phyloP scores from a whole-genome alignment of 2,113 vertebrate genomes.

The Albula goreensis region DNA sequence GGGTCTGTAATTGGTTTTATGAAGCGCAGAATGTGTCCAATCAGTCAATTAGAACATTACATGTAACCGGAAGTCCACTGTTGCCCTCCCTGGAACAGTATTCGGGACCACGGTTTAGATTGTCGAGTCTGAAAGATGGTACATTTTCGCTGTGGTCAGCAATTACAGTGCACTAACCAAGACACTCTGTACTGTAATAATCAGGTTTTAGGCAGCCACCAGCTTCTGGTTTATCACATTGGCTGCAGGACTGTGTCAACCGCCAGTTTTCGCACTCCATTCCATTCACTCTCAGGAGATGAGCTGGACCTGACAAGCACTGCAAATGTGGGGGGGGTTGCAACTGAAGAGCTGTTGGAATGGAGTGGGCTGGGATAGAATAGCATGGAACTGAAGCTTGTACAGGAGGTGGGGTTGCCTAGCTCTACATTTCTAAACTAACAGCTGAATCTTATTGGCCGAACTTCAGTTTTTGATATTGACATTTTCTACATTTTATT shows the following conservation, averaged over 20 bases:
- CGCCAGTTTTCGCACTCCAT: background rate
- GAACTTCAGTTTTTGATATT: conserved; percentile 31
- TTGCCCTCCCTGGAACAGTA: conserved; percentile 10
- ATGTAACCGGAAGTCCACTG: conserved; percentile 25
- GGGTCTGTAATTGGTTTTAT: conserved; percentile 1
- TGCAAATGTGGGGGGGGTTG: background rate
- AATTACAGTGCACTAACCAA: conserved; percentile 13
- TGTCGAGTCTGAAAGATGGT: conserved; percentile 16
- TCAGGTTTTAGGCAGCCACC: conserved; percentile 10
- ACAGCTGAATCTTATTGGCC: conserved; percentile 19
- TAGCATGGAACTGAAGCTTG: conserved; percentile 3
- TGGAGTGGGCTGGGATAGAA: background rate
- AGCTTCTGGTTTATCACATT: background rate
- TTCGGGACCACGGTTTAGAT: conserved; percentile 11
- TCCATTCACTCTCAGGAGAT: background rate
- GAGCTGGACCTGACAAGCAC: background rate
- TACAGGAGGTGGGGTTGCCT: background rate
- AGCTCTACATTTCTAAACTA: conserved; percentile 24
- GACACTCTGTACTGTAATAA: conserved; percentile 8
- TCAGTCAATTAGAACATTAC: conserved; percentile 13
- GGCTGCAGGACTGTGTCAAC: background rate
- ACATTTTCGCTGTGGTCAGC: background rate
- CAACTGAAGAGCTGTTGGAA: background rate
- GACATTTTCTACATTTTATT: conserved; percentile 31
- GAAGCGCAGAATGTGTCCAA: conserved; percentile 14